phyloP scores from a whole-genome alignment of 2,113 vertebrate species.

The Sylvilagus bachmani region DNA sequence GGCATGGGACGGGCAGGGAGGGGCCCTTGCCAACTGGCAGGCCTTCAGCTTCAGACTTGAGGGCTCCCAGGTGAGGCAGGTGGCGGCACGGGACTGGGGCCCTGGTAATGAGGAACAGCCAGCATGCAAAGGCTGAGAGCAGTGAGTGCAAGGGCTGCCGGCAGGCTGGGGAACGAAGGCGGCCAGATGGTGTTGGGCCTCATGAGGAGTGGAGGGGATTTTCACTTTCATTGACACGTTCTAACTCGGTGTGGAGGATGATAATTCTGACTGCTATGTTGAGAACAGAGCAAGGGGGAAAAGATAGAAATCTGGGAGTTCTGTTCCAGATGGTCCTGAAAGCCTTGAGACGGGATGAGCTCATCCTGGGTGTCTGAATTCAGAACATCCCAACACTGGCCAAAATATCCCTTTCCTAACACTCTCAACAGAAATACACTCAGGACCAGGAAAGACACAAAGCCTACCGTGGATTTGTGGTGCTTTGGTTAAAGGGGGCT shows the following conservation, averaged over 20 bases:
- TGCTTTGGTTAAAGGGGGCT: neutral
- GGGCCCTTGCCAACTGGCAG: neutral
- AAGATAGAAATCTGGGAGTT: neutral
- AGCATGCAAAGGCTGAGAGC: rapidly evolving
- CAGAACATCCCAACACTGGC: neutral
- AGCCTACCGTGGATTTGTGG: neutral
- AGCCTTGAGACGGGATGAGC: neutral
- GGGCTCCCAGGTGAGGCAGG: rapidly evolving
- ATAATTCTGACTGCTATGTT: neutral
- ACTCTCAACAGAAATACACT: neutral
- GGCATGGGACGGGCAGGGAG: neutral
- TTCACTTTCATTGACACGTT: neutral
- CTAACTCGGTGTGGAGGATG: neutral
- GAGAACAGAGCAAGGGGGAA: neutral
- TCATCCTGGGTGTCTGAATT: neutral
- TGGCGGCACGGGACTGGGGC: rapidly evolving
- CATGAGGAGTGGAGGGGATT: too few species aligned
- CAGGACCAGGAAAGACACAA: neutral
- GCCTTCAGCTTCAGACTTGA: neutral
- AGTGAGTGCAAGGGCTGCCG: neutral
- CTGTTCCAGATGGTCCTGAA: neutral
- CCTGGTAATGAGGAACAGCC: neutral
- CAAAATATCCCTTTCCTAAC: neutral
- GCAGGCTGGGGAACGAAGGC: too few species aligned
- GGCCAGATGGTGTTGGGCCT: neutral